These are phyloP conservation scores for Melanaphis sacchari DNA, from an alignment of 1,140 invertebrate genomes.

Conservation along the genomic window DNA sequence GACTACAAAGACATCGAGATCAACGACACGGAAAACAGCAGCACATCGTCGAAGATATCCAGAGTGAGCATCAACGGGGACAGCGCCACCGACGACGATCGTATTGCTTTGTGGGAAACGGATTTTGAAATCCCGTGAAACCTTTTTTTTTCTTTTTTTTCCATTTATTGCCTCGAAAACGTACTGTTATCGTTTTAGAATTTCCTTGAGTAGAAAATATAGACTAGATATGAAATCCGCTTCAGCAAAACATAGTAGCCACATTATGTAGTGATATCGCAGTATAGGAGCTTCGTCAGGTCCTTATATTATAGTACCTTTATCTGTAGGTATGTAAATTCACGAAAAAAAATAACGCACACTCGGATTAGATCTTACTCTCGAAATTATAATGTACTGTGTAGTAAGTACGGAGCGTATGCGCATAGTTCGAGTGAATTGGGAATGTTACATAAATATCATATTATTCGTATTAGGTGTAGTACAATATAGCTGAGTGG, in stretches of 20 bases:
- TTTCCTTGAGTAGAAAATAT: not conserved
- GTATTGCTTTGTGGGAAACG: not conserved
- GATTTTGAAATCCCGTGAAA: not conserved
- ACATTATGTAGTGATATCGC: not conserved
- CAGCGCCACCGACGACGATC: not conserved
- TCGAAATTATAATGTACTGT: not conserved
- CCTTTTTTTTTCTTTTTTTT: not conserved
- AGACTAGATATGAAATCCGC: not conserved
- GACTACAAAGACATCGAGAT: constrained; percentile 88
- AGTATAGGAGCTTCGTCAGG: not conserved
- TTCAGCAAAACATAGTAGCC: not conserved
- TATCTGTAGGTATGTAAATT: not conserved
- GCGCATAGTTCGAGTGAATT: not conserved
- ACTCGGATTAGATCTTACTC: not conserved
- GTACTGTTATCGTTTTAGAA: not conserved
- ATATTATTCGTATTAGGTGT: not conserved
- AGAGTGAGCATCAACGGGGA: constrained; percentile 63
- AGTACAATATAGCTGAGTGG: not conserved
- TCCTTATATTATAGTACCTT: not conserved
- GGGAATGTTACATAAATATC: not conserved
- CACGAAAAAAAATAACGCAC: not conserved
- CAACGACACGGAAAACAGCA: constrained; percentile 64
- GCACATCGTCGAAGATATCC: constrained; percentile 65
- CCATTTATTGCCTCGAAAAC: not conserved
- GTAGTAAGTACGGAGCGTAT: not conserved